Evolutionary conservation across 2,888 invertebrate genomes (phyloP).

Genomic region (Tetranychus truncatus): DNA sequence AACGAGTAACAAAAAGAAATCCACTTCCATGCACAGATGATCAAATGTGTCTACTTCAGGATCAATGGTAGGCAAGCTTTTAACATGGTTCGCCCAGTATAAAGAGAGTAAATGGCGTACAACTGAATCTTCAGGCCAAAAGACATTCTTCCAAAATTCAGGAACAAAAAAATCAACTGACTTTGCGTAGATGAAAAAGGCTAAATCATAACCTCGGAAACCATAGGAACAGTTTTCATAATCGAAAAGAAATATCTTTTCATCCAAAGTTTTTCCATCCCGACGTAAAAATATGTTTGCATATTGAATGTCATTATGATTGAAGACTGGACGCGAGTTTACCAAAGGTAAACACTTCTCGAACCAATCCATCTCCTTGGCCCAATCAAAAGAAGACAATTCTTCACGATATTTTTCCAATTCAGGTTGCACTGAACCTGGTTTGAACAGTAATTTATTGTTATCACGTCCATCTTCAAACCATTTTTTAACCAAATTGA

Average conservation of each 20-base stretch:
- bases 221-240: conserved; percentile 7
- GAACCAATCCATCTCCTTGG: neutral
- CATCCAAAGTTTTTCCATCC: neutral
- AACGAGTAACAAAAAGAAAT: conserved; percentile 1
- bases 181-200: neutral
- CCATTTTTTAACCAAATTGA: neutral
- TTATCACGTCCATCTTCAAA: neutral
- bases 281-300: conserved; percentile 4
- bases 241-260: neutral
- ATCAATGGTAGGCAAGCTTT: neutral
- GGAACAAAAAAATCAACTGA: neutral
- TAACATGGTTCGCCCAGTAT: neutral
- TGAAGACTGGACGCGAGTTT: neutral
- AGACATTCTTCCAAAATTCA: neutral
- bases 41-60: neutral
- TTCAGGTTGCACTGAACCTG: neutral
- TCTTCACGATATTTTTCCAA: neutral
- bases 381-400: neutral
- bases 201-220: neutral
- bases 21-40: neutral
- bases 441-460: neutral
- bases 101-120: neutral
- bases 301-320: conserved; percentile 7
- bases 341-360: neutral
- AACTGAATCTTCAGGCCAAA: neutral